A percentile compares a stretch with the other conserved stretches of the same genome.
phyloP scores from a whole-genome alignment of 2,113 vertebrate species.

The Stegastes partitus region DNA sequence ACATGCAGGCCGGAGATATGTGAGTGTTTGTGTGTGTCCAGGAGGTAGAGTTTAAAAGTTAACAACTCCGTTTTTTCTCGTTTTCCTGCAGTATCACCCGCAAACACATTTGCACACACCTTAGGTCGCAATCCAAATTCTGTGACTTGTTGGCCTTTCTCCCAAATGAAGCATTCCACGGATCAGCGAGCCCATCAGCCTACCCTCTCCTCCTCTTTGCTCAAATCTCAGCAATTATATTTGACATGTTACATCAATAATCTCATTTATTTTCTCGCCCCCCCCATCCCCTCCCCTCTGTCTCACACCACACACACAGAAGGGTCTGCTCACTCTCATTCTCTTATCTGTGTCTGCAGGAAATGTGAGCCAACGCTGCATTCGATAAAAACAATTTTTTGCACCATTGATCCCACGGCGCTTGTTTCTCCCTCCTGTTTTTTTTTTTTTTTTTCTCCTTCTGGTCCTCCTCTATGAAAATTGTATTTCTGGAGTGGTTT shows the following conservation, averaged over 20 bases:
- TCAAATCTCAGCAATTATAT: slow-evolving; percentile 91
- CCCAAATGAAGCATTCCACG: slow-evolving; percentile 73
- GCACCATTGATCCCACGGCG: slow-evolving; percentile 87
- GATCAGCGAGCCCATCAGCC: slow-evolving; percentile 82
- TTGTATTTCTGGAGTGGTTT: slow-evolving; percentile 80
- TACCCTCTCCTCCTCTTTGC: slow-evolving; percentile 85
- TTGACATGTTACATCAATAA: slow-evolving; percentile 91
- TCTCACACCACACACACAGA: slow-evolving; percentile 32
- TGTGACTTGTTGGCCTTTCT: slow-evolving; percentile 67
- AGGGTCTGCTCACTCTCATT: slow-evolving; percentile 55
- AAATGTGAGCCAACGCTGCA: slow-evolving; percentile 83
- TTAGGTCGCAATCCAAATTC: slow-evolving; percentile 69
- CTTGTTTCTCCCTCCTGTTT: slow-evolving; percentile 77
- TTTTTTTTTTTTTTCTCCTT: slow-evolving; percentile 54
- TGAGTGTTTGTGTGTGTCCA: slow-evolving; percentile 1
- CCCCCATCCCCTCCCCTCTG: not conserved
- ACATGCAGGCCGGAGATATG: slow-evolving; percentile 12
- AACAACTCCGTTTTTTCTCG: slow-evolving; percentile 43
- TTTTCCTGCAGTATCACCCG: slow-evolving; percentile 23
- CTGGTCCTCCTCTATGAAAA: slow-evolving; percentile 77
- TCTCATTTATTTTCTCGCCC: slow-evolving; percentile 82
- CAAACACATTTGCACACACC: slow-evolving; percentile 41
- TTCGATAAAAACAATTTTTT: slow-evolving; percentile 92
- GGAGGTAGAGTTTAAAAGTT: slow-evolving; percentile 47
- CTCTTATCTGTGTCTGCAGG: slow-evolving; percentile 86